Conservation (phyloP, 2,797 vertebrate genomes). For the Fratercula arctica region DNA sequence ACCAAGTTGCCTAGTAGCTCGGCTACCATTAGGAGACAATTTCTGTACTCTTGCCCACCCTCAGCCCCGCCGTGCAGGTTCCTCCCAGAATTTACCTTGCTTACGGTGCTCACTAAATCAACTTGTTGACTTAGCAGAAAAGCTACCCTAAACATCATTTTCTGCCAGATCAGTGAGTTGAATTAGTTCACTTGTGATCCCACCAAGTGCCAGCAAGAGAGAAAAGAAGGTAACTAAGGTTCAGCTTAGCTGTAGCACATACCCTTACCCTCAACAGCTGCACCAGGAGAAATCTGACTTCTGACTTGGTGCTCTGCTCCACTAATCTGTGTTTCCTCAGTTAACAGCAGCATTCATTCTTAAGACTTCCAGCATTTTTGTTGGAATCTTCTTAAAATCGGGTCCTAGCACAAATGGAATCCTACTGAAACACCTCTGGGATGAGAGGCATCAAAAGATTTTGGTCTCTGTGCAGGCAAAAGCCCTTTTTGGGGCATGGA, state of each 20-base stretch:
- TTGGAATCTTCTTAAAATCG: background rate
- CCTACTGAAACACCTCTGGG: background rate
- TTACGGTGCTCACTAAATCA: background rate
- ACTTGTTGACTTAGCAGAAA: background rate
- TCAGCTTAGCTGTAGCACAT: background rate
- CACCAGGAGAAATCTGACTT: background rate
- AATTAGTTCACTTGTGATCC: background rate
- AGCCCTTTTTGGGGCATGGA: background rate
- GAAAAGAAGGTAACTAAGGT: background rate
- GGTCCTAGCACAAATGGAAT: background rate
- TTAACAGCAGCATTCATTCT: background rate
- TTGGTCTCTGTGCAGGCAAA: background rate
- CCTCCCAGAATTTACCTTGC: background rate
- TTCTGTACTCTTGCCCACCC: background rate
- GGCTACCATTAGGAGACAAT: background rate
- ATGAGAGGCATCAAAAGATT: background rate
- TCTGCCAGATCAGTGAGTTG: background rate
- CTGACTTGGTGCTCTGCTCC: background rate
- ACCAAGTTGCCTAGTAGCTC: background rate
- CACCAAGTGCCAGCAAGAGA: background rate
- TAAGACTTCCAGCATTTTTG: background rate
- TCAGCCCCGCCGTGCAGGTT: background rate
- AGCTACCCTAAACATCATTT: background rate
- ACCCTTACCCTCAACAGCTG: background rate
- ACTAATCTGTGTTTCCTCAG: background rate